Evolutionary conservation across 2,888 invertebrate genomes (phyloP), one percentile per base, ranked within the genome.

Genomic region (Cacoxenus indagator): DNA sequence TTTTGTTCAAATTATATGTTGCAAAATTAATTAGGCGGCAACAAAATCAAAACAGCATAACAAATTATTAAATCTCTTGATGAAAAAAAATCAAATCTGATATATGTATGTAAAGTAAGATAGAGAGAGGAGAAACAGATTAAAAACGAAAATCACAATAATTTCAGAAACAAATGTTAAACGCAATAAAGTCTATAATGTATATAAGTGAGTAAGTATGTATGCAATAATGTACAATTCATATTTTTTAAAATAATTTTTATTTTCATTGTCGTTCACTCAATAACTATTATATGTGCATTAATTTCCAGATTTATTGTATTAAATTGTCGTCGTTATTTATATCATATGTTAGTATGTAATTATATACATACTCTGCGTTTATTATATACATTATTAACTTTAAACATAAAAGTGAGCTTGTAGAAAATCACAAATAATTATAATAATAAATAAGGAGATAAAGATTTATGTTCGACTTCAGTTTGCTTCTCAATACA

Each of bases 401-500:
- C 27, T 55, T 54, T 24, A 24, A 29, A 62, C 43, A 45, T 45
- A 37, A 24, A 62, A 61, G 17, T 22, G 22, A 51, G 37, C 19
- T 61, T 61, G n/a, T 14, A 45, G 45, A 51, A 51, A 14, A 51
- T 17, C 2, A 51, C 14, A 62, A 27, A 27, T 45, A 57, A 27
- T 29, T 26, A 55, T 22, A 51, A 51, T 5, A 51, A 51, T 19
- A 54, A 24, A 14, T 6, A 51, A 51, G 43, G 9, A 54, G 17
- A 17, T 17, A 3, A 19, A n/a, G 19, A 11, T 4, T 2, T 37
- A 0, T 37, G 8, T 37, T 31, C 4, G 31, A 31, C 4, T 19
- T 22, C 5, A 51, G 9, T 17, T 48, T 14, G 29, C n/a, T 61
- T 19, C 14, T 6, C 11, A 31, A 1, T 37, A 92, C 93, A 91